Percentiles rank a stretch among this genome's conserved stretches.
Conservation (phyloP, 1,140 invertebrate genomes). For the Papilio aristodemus region DNA sequence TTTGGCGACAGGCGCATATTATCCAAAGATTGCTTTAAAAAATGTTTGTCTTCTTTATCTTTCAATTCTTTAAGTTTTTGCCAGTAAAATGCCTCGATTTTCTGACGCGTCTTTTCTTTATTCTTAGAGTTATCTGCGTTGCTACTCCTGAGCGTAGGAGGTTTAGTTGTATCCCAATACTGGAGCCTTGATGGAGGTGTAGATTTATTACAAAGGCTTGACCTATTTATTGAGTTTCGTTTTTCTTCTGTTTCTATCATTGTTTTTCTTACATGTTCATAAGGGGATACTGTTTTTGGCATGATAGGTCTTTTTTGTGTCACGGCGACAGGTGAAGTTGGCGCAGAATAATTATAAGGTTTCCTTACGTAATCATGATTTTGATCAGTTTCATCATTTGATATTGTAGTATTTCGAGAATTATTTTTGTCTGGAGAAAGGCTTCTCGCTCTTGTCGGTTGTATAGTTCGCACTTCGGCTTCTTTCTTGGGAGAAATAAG, state of each 20-base stretch:
- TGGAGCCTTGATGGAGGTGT: conserved; percentile 46
- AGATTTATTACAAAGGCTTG: conserved; percentile 49
- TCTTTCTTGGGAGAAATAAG: conserved; percentile 77
- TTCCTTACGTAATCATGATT: conserved; percentile 46
- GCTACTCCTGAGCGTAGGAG: conserved; percentile 36
- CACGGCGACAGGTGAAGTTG: conserved; percentile 64
- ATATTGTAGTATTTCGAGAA: conserved; percentile 29
- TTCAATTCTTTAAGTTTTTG: conserved; percentile 82
- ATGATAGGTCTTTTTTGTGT: conserved; percentile 67
- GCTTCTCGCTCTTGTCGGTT: conserved; percentile 71
- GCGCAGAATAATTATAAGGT: conserved; percentile 73
- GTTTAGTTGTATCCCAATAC: conserved; percentile 36
- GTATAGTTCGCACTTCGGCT: conserved; percentile 71
- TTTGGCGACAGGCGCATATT: conserved; percentile 37
- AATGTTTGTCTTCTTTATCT: conserved; percentile 79
- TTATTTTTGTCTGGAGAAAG: conserved; percentile 63
- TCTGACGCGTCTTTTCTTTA: conserved; percentile 77
- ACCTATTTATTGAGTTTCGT: conserved; percentile 59
- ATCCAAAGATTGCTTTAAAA: conserved; percentile 65
- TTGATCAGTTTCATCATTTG: conserved; percentile 18
- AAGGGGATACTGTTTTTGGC: conserved; percentile 69
- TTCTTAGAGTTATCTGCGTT: conserved; percentile 46
- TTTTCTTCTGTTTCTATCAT: conserved; percentile 69
- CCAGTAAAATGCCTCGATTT: conserved; percentile 82
- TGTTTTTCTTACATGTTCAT: conserved; percentile 65